phyloP scores from a whole-genome alignment of 2,113 vertebrate species.

The Scophthalmus maximus region DNA sequence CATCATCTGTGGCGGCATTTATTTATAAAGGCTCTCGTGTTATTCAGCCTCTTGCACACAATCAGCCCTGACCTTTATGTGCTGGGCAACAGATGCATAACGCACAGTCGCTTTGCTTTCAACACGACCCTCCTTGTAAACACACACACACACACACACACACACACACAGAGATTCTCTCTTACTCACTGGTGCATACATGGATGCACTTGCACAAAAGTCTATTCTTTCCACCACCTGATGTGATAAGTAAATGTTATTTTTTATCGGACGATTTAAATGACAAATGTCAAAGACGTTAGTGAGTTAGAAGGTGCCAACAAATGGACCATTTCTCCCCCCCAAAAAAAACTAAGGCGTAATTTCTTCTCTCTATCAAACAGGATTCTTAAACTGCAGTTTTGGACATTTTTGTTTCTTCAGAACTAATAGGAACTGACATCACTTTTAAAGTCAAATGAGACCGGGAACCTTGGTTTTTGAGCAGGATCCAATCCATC shows the following conservation, averaged over 20 bases:
- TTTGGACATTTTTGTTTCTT: neutral
- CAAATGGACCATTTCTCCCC: neutral
- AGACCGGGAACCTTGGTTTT: neutral
- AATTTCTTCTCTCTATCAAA: neutral
- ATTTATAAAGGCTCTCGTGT: conserved; percentile 27
- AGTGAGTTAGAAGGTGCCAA: too few relatives aligned
- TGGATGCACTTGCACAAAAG: neutral
- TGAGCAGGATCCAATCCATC: neutral
- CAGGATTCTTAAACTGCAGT: neutral
- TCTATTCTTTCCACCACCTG: neutral
- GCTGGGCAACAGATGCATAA: conserved; percentile 29
- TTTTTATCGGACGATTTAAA: neutral
- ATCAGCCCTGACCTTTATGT: conserved; percentile 59
- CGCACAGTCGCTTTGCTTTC: neutral
- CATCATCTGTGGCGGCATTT: conserved; percentile 48
- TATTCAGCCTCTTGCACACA: conserved; percentile 56
- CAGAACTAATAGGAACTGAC: too few relatives aligned
- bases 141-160: neutral
- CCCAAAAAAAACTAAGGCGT: neutral
- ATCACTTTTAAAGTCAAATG: too few relatives aligned
- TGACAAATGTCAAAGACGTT: too few relatives aligned
- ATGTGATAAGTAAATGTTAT: neutral
- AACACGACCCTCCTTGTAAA: neutral
- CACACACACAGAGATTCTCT: neutral
- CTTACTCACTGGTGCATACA: neutral